These are phyloP conservation scores for Peromyscus polionotus DNA, from an alignment of 2,113 vertebrate species.

Conservation along the genomic window DNA sequence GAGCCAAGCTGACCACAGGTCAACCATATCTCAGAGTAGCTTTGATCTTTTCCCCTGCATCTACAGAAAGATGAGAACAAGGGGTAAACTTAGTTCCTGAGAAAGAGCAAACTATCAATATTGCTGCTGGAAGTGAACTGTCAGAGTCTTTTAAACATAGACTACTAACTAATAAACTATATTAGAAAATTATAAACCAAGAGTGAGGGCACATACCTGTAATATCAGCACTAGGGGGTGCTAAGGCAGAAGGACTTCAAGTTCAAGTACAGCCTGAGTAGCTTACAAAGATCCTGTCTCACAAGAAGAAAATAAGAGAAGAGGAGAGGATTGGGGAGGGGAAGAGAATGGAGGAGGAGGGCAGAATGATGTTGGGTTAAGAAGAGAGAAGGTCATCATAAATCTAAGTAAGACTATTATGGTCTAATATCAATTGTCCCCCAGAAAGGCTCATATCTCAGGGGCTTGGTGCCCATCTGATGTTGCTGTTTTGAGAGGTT, in stretches of 20 bases:
- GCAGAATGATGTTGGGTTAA: background rate
- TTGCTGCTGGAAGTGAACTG: background rate
- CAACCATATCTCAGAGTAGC: background rate
- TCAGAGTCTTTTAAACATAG: conserved; percentile 32
- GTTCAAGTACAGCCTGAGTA: background rate
- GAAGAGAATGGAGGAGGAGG: background rate
- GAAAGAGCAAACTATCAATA: background rate
- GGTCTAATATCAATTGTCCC: background rate
- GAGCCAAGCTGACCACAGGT: conserved; percentile 30
- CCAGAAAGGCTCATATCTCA: background rate
- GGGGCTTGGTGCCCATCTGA: background rate
- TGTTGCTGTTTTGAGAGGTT: background rate
- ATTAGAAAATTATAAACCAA: conserved; percentile 22
- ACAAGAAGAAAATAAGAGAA: background rate
- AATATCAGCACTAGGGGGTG: background rate
- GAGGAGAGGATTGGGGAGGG: background rate
- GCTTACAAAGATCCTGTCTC: background rate
- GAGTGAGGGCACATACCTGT: background rate
- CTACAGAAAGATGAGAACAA: conserved; percentile 18
- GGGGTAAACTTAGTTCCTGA: conserved; percentile 1
- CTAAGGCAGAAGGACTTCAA: background rate
- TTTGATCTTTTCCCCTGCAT: conserved; percentile 46
- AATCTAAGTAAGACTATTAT: background rate
- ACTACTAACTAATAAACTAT: conserved; percentile 7
- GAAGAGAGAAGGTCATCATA: background rate